A percentile compares a stretch with the other conserved stretches of the same genome.
Conservation (phyloP, 2,113 vertebrate species). For the Leucosticte australis region DNA sequence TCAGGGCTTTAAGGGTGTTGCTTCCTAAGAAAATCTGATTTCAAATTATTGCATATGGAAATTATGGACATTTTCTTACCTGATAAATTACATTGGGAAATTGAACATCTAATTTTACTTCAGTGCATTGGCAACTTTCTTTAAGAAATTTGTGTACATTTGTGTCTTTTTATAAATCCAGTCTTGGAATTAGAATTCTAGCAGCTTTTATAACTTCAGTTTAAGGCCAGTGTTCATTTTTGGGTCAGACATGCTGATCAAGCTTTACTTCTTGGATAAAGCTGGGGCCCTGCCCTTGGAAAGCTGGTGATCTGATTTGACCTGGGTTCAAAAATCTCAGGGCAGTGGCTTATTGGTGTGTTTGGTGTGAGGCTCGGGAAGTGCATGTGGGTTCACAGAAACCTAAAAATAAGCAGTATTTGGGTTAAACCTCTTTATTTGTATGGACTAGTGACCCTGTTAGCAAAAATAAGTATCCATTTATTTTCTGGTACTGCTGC, state of each 20-base stretch:
- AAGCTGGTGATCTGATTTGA: constrained; percentile 34
- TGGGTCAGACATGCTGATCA: neutral
- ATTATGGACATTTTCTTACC: neutral
- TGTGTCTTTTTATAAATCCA: neutral
- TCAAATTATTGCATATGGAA: neutral
- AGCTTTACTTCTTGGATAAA: constrained; percentile 16
- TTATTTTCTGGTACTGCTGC: neutral
- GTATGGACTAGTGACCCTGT: neutral
- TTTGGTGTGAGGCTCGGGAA: neutral
- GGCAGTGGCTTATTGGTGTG: neutral
- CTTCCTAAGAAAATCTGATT: neutral
- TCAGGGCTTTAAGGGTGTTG: neutral
- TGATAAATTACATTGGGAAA: neutral
- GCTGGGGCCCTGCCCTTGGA: neutral
- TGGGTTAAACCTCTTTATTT: constrained; percentile 47
- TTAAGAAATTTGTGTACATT: neutral
- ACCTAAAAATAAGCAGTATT: constrained; percentile 52
- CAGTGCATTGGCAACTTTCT: neutral
- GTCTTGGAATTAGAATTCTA: neutral
- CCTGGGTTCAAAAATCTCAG: neutral
- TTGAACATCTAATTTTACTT: neutral
- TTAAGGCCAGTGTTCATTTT: neutral
- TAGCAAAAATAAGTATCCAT: neutral
- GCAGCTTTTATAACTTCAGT: neutral
- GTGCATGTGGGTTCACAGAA: constrained; percentile 39